Percentiles rank a stretch among this genome's conserved stretches.
These are phyloP conservation scores for Thymallus thymallus DNA, from an alignment of 2,113 vertebrate species.

Conservation along the genomic window DNA sequence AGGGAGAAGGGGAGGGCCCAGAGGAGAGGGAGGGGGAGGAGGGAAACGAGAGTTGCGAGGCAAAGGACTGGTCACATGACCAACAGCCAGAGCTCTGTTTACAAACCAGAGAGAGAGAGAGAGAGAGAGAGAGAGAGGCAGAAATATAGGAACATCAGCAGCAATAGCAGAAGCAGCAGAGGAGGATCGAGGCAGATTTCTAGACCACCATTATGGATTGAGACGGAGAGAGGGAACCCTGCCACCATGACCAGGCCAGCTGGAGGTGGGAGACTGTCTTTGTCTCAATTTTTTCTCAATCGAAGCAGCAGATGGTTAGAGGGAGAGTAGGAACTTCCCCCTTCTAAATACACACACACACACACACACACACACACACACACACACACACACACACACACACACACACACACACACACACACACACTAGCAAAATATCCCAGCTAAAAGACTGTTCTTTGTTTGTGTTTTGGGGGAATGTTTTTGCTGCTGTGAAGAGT, in stretches of 20 bases:
- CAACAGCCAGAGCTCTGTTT: constrained; percentile 74
- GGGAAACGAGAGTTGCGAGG: constrained; percentile 76
- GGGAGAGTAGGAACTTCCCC: constrained; percentile 65
- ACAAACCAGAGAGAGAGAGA: constrained; percentile 74
- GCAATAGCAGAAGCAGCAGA: constrained; percentile 24
- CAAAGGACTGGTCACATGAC: constrained; percentile 81
- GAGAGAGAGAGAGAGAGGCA: constrained; percentile 30
- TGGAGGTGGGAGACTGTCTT: constrained; percentile 60
- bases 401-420: constrained; percentile 24
- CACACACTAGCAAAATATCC: constrained; percentile 47
- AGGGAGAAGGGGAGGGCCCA: constrained; percentile 59
- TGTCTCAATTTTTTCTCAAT: constrained; percentile 59
- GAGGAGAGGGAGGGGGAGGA: constrained; percentile 36
- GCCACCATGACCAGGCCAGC: constrained; percentile 62
- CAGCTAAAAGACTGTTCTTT: constrained; percentile 60
- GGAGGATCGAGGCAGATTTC: background rate
- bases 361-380: constrained; percentile 40
- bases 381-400: constrained; percentile 36
- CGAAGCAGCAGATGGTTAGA: constrained; percentile 72
- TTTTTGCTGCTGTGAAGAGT: constrained; percentile 58
- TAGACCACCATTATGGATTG: constrained; percentile 53
- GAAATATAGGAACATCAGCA: constrained; percentile 2
- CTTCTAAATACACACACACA: constrained; percentile 21
- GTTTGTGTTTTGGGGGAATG: constrained; percentile 59
- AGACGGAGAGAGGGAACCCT: constrained; percentile 59